Evolutionary conservation across 2,797 vertebrate species (phyloP).

Genomic region (Gadopsis marmoratus): DNA sequence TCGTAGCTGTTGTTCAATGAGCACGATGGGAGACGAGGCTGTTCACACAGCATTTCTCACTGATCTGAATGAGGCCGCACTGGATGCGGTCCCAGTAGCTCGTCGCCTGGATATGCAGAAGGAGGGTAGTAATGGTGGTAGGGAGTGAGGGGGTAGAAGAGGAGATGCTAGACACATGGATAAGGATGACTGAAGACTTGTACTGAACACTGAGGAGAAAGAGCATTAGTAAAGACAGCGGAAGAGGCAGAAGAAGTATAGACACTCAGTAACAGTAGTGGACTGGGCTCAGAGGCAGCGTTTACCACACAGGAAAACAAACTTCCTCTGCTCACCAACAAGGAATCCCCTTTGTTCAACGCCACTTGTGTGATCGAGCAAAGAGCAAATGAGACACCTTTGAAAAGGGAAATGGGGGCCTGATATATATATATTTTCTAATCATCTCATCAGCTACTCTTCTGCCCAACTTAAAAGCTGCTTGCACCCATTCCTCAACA

Average conservation of each 20-base stretch:
- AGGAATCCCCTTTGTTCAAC: neutral
- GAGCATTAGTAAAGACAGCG: constrained; percentile 6
- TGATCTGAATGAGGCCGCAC: constrained; percentile 63
- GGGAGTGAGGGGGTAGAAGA: neutral
- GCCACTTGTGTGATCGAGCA: neutral
- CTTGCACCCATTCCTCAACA: too few species aligned
- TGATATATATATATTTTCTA: neutral
- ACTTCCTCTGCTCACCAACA: constrained; percentile 4
- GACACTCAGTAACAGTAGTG: constrained; percentile 27
- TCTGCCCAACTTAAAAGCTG: too few species aligned
- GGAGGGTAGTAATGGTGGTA: constrained; percentile 6
- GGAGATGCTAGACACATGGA: constrained; percentile 17
- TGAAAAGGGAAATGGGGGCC: neutral
- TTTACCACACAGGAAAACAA: constrained; percentile 40
- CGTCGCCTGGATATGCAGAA: constrained; percentile 19
- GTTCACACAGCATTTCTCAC: constrained; percentile 71
- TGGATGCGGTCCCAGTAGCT: constrained; percentile 52
- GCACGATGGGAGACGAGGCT: constrained; percentile 71
- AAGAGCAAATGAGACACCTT: constrained; percentile 5
- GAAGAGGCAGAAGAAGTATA: constrained; percentile 37
- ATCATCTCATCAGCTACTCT: neutral
- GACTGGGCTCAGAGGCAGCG: neutral
- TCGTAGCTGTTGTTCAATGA: constrained; percentile 74
- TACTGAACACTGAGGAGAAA: constrained; percentile 8
- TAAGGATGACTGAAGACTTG: constrained; percentile 7